Base-by-base conservation (phyloP, 2,113 vertebrate genomes). In the Gymnarchus niloticus region DNA sequence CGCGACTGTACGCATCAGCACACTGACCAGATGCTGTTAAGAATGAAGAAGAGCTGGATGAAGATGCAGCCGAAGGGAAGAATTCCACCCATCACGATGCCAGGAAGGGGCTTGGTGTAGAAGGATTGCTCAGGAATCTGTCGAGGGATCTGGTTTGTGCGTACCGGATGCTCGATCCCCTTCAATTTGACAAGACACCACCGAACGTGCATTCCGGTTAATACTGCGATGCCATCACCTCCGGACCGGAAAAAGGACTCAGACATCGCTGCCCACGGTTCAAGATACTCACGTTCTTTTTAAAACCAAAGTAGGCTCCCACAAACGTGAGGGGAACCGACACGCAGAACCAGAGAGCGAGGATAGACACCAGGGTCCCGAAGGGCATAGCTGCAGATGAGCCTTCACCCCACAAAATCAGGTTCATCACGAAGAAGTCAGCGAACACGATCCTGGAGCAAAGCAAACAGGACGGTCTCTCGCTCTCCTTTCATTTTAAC, bases 301-400 rank as follows among this genome's bases (percentile, higher is more conserved):
- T 98, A 92, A 99, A 99, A 87, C 97, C 97, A 86, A 98, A 97
- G 91, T 98, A 98, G 69, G 97, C 97, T 59, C 97, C 97, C 69
- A 99, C 93, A 87, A 99, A 98, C 0, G 97, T 99, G 59, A 98
- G 92, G 0, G 97, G 97, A 41, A 98, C 97, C 44, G 97, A 98
- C 90, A 99, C 97, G 90, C 97, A 98, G 93, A 99, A 99, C 97
- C 97, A 99, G 83, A 99, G 95, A 48, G 96, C 97, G 91, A 99
- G 90, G 90, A 99, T 97, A 88, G 97, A 97, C 86, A 99, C 96
- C 91, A 99, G 87, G 7, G 97, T 99, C 41, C 97, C 97, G 37
- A 99, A 99, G 0, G 97, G 97, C 92, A 99, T 98, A 57, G 97
- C 97, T 21, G 97, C 97, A 80, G 97, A 99, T 37, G 97, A 99